Conservation (phyloP, 2,888 invertebrate genomes). For the Gibbula magus region DNA sequence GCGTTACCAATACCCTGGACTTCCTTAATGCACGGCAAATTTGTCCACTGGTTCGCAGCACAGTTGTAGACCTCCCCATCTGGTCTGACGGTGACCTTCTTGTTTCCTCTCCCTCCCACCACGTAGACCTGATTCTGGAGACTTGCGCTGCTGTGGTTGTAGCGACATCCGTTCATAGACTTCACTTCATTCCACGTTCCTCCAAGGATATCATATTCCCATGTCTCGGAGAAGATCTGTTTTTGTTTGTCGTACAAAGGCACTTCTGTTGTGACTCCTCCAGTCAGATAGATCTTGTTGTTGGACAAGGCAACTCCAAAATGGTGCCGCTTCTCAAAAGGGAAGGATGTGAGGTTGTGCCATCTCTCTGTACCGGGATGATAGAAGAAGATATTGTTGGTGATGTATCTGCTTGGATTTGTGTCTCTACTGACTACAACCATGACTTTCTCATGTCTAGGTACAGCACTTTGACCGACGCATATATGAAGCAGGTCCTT, state of each 20-base stretch:
- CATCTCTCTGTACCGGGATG: conserved; percentile 22
- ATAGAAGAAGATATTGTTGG: conserved; percentile 26
- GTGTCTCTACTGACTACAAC: conserved; percentile 36
- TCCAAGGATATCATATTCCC: conserved; percentile 26
- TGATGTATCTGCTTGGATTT: background rate
- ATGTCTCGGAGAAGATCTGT: conserved; percentile 26
- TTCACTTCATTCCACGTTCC: conserved; percentile 27
- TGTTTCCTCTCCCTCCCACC: conserved; percentile 30
- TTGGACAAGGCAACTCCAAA: conserved; percentile 20
- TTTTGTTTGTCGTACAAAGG: conserved; percentile 9
- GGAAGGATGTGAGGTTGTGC: conserved; percentile 28
- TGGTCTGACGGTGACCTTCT: background rate
- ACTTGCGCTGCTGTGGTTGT: conserved; percentile 32
- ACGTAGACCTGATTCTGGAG: conserved; percentile 31
- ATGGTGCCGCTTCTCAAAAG: conserved; percentile 29
- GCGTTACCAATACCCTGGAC: conserved; percentile 36
- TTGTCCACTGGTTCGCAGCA: conserved; percentile 35
- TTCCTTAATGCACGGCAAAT: conserved; percentile 16
- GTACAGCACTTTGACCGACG: background rate
- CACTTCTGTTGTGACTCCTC: conserved; percentile 29
- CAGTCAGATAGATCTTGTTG: conserved; percentile 34
- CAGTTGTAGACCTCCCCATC: conserved; percentile 35
- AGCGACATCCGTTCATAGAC: conserved; percentile 28
- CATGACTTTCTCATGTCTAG: conserved; percentile 26
- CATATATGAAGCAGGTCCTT: background rate